Evolutionary conservation across 2,797 vertebrate genomes (phyloP).

Genomic region (Lithobates pipiens): DNA sequence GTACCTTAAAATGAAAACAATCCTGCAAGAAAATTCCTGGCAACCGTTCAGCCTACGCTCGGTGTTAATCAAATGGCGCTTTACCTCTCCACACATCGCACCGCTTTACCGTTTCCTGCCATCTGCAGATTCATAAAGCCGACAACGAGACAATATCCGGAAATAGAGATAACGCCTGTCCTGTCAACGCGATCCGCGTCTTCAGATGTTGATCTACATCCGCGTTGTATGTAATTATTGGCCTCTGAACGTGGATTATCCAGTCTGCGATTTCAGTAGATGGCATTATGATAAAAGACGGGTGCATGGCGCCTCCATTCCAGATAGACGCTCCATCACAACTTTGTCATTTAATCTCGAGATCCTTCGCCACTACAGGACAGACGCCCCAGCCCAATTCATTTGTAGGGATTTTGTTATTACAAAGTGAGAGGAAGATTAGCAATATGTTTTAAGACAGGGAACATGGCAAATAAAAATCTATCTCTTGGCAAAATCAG

Average conservation of each 20-base stretch:
- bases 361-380: too few species aligned
- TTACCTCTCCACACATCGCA: neutral
- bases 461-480: too few species aligned
- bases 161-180: neutral
- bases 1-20: slow-evolving; percentile 53
- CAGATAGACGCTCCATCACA: too few species aligned
- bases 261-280: neutral
- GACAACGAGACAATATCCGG: neutral
- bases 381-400: too few species aligned
- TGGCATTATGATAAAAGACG: neutral
- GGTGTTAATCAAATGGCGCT: slow-evolving; percentile 9
- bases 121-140: slow-evolving; percentile 3
- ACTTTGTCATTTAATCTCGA: too few species aligned
- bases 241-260: neutral
- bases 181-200: neutral
- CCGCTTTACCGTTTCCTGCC: neutral
- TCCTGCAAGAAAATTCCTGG: slow-evolving; percentile 41
- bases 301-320: too few species aligned
- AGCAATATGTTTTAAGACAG: too few species aligned
- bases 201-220: neutral
- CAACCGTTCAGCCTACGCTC: slow-evolving; percentile 17
- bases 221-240: neutral
- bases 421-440: too few species aligned
- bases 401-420: too few species aligned
- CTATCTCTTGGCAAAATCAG: too few species aligned